phyloP scores from a whole-genome alignment of 2,797 vertebrate species.

The Diceros bicornis region DNA sequence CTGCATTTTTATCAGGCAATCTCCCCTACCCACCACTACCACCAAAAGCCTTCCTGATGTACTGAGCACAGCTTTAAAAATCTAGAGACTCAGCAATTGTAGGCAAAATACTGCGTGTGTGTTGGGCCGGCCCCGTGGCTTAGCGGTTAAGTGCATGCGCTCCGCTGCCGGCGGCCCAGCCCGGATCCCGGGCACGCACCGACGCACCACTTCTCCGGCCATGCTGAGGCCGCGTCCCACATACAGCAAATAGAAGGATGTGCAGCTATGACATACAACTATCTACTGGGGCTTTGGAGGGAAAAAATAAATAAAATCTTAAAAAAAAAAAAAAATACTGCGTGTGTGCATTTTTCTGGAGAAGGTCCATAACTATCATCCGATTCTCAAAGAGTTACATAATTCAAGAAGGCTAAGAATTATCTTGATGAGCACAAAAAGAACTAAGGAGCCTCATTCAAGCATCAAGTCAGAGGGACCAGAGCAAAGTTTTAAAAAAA shows the following conservation, averaged over 20 bases:
- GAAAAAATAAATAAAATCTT: too few relatives aligned
- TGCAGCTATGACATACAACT: too few relatives aligned
- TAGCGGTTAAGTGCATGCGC: too few relatives aligned
- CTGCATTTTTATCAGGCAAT: background rate
- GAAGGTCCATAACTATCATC: background rate
- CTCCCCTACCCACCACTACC: too few relatives aligned
- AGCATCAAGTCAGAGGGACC: background rate
- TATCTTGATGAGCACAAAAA: background rate
- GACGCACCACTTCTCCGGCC: too few relatives aligned
- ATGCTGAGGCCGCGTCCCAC: too few relatives aligned
- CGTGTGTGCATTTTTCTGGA: background rate
- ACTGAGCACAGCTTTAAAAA: conserved; percentile 20
- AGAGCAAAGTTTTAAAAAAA: background rate
- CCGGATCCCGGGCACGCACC: too few relatives aligned
- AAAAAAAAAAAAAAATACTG: too few relatives aligned
- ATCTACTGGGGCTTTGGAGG: too few relatives aligned
- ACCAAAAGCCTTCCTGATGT: background rate
- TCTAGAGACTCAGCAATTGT: conserved; percentile 16
- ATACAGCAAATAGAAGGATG: too few relatives aligned
- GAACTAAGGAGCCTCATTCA: background rate
- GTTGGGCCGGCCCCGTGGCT: too few relatives aligned
- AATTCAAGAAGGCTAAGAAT: background rate
- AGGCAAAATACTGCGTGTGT: background rate
- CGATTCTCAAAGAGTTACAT: background rate
- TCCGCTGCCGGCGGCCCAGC: too few relatives aligned